Percentiles rank a stretch among this genome's conserved stretches.
Evolutionary conservation across 1,140 invertebrate species (phyloP).

Genomic region (Atta cephalotes): DNA sequence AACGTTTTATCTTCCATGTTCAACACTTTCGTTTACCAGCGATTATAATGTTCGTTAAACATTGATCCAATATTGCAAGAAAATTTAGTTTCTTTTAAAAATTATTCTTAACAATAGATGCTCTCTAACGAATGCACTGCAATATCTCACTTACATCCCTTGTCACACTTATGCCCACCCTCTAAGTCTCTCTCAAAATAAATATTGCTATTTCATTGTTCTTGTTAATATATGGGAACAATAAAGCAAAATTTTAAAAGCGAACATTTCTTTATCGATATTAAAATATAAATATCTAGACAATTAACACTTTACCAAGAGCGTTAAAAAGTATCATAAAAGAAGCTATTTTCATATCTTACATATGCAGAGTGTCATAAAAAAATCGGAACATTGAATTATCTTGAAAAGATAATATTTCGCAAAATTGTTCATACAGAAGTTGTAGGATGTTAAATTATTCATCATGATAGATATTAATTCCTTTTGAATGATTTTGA

Average conservation of each 20-base stretch:
- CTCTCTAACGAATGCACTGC: conserved; percentile 42
- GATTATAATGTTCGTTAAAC: conserved; percentile 49
- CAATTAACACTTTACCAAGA: conserved; percentile 36
- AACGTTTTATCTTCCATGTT: conserved; percentile 44
- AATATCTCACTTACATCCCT: conserved; percentile 84
- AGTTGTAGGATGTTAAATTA: no score
- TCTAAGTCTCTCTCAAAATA: conserved; percentile 79
- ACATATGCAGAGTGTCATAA: not conserved
- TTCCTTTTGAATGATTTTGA: no score
- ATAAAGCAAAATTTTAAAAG: conserved; percentile 50
- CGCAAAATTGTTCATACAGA: no score
- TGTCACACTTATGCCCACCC: conserved; percentile 86
- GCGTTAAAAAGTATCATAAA: conserved; percentile 13
- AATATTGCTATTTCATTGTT: conserved; percentile 64
- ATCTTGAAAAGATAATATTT: no score
- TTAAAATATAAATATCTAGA: conserved; percentile 18
- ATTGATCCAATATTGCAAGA: conserved; percentile 48
- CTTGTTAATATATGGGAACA: conserved; percentile 34
- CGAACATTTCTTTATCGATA: conserved; percentile 30
- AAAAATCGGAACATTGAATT: no score
- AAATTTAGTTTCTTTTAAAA: conserved; percentile 25
- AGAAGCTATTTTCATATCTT: conserved; percentile 24
- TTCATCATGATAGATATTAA: no score
- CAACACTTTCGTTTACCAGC: conserved; percentile 57
- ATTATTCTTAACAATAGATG: conserved; percentile 55